Base-by-base conservation (phyloP, 2,797 vertebrate genomes). In the Prionace glauca region DNA sequence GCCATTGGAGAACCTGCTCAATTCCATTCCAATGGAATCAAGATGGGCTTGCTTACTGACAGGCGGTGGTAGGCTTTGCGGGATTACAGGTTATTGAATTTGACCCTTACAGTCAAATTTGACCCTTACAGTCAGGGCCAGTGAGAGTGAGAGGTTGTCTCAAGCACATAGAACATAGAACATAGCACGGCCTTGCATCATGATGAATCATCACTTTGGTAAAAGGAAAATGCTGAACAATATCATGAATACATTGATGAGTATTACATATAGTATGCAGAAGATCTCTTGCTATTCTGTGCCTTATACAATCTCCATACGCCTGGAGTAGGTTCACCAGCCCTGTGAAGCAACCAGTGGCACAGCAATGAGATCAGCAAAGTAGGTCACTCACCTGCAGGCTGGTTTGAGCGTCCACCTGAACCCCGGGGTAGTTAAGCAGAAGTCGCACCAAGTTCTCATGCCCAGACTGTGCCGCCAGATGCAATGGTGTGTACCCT, bases 381-480 rank as follows among this genome's bases (percentile, higher is more conserved):
- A 45, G 67, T 65, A 62, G 93, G 9, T 20, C 10, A 96, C 96
- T 95, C 96, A 96, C 97, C 96, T 97, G 96, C 5, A 96, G 84
- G 67, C 96, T 96, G 60, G 97, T 97, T 77, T 97, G 95, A 4
- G 96, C 77, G 1, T 97, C 97, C 0, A 96, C 97, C 95, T 97
- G 97, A 26, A 97, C 96, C 16, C 97, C 97, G 0, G 97, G 96
- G 92, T 95, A 97, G 95, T 97, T 97, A 81, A 97, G 96, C 88
- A 97, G 96, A 95, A 97, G 96, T 16, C 97, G 96, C 20, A 97
- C 97, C 50, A 97, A 95, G 81, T 96, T 96, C 96, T 97, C 97
- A 71, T 97, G 97, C 26, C 97, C 97, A 0, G 97, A 97, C 95
- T 96, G 96, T 60, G 97, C 97, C 41, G 97, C 97, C 92, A 97